Conservation (phyloP, 1,140 invertebrate species). For the Dendroctonus valens region DNA sequence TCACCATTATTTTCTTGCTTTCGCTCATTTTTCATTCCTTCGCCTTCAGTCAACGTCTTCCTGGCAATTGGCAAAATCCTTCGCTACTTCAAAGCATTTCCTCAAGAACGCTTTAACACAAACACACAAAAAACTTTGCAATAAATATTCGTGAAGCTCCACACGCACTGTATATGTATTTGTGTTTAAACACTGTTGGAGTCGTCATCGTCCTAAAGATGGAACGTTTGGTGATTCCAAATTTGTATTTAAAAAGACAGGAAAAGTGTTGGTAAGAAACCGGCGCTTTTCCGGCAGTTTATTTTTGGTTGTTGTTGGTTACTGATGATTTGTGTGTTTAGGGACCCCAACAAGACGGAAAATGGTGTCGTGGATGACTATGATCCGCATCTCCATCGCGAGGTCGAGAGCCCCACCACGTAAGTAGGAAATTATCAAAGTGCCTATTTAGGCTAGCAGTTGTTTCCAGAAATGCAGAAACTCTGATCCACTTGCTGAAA, state of each 20-base stretch:
- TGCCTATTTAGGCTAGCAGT: background rate
- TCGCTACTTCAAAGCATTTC: background rate
- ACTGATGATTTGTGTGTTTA: slow-evolving; percentile 10
- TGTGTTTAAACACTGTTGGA: slow-evolving; percentile 1
- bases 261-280: slow-evolving; percentile 5
- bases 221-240: slow-evolving; percentile 8
- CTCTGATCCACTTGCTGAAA: slow-evolving; percentile 65
- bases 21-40: too few species aligned
- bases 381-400: slow-evolving; percentile 51
- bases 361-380: slow-evolving; percentile 46
- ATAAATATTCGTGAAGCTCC: too few species aligned
- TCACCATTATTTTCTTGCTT: background rate
- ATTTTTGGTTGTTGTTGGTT: background rate
- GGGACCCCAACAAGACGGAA: slow-evolving; percentile 35
- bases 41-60: too few species aligned
- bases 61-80: too few species aligned
- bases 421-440: slow-evolving; percentile 39
- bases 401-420: slow-evolving; percentile 50
- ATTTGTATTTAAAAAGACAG: slow-evolving; percentile 9
- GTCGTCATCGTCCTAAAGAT: slow-evolving; percentile 5
- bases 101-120: background rate
- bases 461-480: slow-evolving; percentile 60
- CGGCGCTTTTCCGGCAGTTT: background rate
- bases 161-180: background rate
- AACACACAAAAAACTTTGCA: background rate